A percentile compares a stretch with the other conserved stretches of the same genome.
These are phyloP conservation scores for Salvelinus namaycush DNA, from an alignment of 2,113 vertebrate species.

Conservation along the genomic window DNA sequence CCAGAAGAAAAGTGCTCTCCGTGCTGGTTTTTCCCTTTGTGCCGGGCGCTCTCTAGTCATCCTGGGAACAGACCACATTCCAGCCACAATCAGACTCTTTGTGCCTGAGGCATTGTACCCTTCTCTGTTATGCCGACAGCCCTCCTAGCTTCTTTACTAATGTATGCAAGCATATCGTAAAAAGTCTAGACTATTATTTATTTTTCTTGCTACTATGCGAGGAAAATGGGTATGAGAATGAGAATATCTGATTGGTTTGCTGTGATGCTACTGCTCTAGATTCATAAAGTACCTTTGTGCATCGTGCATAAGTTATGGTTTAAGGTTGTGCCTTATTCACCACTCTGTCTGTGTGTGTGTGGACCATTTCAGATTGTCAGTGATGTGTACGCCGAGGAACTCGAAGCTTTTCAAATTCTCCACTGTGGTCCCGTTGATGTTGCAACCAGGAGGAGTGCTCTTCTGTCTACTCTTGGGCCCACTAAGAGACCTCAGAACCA, in stretches of 20 bases:
- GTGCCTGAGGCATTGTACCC: constrained; percentile 73
- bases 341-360: too few relatives aligned
- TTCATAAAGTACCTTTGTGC: constrained; percentile 56
- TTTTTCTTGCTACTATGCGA: constrained; percentile 48
- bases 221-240: constrained; percentile 56
- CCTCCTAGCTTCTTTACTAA: constrained; percentile 72
- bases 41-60: constrained; percentile 69
- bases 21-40: constrained; percentile 77
- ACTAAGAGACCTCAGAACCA: too few relatives aligned
- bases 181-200: constrained; percentile 75
- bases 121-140: constrained; percentile 70
- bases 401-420: too few relatives aligned
- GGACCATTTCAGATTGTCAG: too few relatives aligned
- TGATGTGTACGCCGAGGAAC: too few relatives aligned
- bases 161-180: constrained; percentile 68
- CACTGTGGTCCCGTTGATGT: too few relatives aligned
- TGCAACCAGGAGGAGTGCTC: too few relatives aligned
- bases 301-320: constrained; percentile 51
- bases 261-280: constrained; percentile 55
- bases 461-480: too few relatives aligned
- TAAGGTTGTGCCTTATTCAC: constrained; percentile 26
- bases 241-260: constrained; percentile 48
- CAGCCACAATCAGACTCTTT: constrained; percentile 73
- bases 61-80: constrained; percentile 78
- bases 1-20: constrained; percentile 76